phyloP scores from a whole-genome alignment of 2,113 vertebrate genomes.

The Paramisgurnus dabryanus region DNA sequence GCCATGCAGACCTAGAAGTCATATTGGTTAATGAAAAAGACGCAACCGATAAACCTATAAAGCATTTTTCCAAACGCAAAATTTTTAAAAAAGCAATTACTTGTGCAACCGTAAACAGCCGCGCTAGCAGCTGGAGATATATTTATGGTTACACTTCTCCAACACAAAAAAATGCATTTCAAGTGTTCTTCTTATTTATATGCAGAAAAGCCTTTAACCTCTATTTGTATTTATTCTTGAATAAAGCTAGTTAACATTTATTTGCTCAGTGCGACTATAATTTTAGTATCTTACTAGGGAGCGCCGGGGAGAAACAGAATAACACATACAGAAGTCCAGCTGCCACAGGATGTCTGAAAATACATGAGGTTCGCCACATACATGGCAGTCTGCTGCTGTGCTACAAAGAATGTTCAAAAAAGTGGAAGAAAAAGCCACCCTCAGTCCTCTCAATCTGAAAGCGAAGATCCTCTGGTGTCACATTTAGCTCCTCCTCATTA shows the following conservation, averaged over 20 bases:
- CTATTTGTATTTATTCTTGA: constrained; percentile 57
- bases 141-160: background rate
- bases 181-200: constrained; percentile 42
- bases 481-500: background rate
- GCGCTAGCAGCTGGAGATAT: constrained; percentile 1
- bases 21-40: background rate
- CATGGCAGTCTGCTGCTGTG: constrained; percentile 24
- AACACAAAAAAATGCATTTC: constrained; percentile 53
- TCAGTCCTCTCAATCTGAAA: constrained; percentile 19
- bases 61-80: background rate
- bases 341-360: constrained; percentile 65
- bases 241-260: constrained; percentile 64
- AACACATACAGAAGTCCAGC: constrained; percentile 51
- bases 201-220: constrained; percentile 49
- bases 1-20: background rate
- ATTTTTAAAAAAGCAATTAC: no score
- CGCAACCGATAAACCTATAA: background rate
- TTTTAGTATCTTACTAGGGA: constrained; percentile 56
- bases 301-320: constrained; percentile 48
- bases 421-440: constrained; percentile 17
- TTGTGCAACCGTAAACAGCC: background rate
- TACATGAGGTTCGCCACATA: constrained; percentile 59
- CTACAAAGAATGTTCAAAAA: background rate
- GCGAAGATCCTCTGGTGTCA: constrained; percentile 2
- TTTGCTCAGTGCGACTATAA: constrained; percentile 60